Base-by-base conservation (phyloP, 1,140 invertebrate genomes). In the Drosophila tsacasi region DNA sequence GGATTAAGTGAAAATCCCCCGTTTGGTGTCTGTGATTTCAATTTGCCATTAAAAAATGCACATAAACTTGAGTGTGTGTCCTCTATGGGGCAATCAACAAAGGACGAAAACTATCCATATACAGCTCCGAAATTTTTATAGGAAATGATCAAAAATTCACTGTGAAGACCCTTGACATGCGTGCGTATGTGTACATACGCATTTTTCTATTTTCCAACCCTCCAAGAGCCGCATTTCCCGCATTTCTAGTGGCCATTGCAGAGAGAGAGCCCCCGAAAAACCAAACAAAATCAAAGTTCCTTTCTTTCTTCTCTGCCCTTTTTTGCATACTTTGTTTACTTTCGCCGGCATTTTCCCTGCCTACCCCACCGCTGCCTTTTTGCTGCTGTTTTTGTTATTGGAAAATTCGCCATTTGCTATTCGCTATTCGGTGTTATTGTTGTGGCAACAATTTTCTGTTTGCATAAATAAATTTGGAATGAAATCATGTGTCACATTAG, bases 401-500 rank as follows among this genome's bases (percentile, higher is more conserved):
- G 68, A 64, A 49, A 65, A 64, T 71, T 55, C 30, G 52, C 52
- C 25, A 54, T 19, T 46, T 40, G 65, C 49, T 17, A 21, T 15
- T 37, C 32, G 32, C 54, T 37, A 55, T 23, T 55, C 50, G 37
- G 35, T 80, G 63, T 49, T 77, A 61, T 65, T 83, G 65, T 65
- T 72, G 76, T 30, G 58, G 39, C 60, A 79, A 39, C 47, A 72
- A 57, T 39, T 61, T 80, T 79, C 74, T 87, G 79, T 81, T 73
- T 83, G 83, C 80, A 87, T 87, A 87, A 83, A 87, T 87, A 82
- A 87, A 89, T 69, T 78, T 68, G 71, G 67, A 87, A 83, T 78
- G 77, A 87, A 87, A 72, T 87, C 83, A 75, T 89, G 83, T 89
- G 83, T 87, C 84, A 87, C 84, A 87, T 87, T 87, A 87, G 65